These are phyloP conservation scores for Drosophila macrospina DNA, from an alignment of 2,888 invertebrate species.

Conservation along the genomic window DNA sequence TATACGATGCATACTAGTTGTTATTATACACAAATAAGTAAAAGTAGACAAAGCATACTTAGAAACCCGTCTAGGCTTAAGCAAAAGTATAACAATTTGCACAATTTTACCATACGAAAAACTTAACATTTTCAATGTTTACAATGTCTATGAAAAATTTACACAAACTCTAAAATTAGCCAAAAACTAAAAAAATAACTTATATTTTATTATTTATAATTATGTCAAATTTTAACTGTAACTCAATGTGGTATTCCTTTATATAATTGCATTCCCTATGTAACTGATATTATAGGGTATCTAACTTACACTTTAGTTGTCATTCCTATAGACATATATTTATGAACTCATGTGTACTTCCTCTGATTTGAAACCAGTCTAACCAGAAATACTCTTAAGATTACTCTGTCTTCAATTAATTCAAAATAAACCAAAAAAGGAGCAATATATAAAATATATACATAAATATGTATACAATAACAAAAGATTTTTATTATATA, in stretches of 20 bases:
- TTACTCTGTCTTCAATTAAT: constrained; percentile 70
- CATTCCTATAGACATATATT: constrained; percentile 24
- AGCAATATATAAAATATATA: constrained; percentile 58
- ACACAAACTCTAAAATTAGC: constrained; percentile 56
- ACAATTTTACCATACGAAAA: constrained; percentile 69
- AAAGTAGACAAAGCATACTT: constrained; percentile 48
- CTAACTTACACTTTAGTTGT: constrained; percentile 30
- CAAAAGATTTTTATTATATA: constrained; percentile 4
- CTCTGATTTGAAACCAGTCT: constrained; percentile 66
- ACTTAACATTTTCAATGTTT: constrained; percentile 70
- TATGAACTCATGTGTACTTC: constrained; percentile 53
- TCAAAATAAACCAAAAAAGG: constrained; percentile 60
- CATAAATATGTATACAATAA: constrained; percentile 33
- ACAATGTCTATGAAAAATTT: constrained; percentile 60
- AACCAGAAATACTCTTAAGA: constrained; percentile 61
- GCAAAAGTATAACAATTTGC: constrained; percentile 64
- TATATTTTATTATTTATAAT: constrained; percentile 32
- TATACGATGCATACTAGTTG: constrained; percentile 38
- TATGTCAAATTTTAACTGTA: constrained; percentile 23
- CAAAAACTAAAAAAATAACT: constrained; percentile 23
- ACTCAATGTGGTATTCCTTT: constrained; percentile 10
- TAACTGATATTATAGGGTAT: constrained; percentile 1
- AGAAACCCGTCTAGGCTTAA: constrained; percentile 56
- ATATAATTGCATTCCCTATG: constrained; percentile 14
- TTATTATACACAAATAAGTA: constrained; percentile 31